Base-by-base conservation (phyloP, 2,797 vertebrate genomes). In the Tapera naevia region DNA sequence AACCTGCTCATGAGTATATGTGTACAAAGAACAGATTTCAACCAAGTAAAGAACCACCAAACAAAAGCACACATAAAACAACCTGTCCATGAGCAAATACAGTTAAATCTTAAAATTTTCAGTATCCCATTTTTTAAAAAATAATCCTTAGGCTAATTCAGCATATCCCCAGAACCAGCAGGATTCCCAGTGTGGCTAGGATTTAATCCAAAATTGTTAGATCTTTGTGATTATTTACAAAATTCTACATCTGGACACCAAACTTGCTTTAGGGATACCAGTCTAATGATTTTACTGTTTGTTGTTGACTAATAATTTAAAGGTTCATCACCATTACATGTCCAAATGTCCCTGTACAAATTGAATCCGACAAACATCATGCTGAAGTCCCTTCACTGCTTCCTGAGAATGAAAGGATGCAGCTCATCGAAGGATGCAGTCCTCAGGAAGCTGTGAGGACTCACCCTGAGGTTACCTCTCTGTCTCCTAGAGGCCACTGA, bases 1-100 rank as follows among this genome's bases (percentile, higher is more conserved):
- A 82, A 80, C 28, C 60, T 89, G n/a, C 27, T 43, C 5, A 32
- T 0, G 11, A 80, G 32, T n/a, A 58, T 0, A 0, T 11, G 10
- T 54, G 51, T 58, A 72, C 23, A 93, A 80, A 83, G 13, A 57
- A 45, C 21, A 43, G 14, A 67, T 67, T 66, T 70, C 69, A 71
- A 62, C 7, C 17, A 54, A 18, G 13, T 86, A 35, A 73, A 73
- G 30, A 80, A 43, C 32, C 17, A 13, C 10, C 17, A 69, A 86
- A 78, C 25, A 66, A 65, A 74, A 10, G 15, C 18, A 43, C n/a
- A 65, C 33, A 76, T 2, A 73, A 73, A 72, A 18, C 43, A 91
- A 73, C 21, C 37, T 57, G 13, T 41, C 22, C 48, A 39, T 15
- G 9, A 43, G 28, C 5, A 89, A 91, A 72, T 10, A 46, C 14